Base-by-base conservation (phyloP, 2,888 invertebrate species). In the Priocnemis perturbator region DNA sequence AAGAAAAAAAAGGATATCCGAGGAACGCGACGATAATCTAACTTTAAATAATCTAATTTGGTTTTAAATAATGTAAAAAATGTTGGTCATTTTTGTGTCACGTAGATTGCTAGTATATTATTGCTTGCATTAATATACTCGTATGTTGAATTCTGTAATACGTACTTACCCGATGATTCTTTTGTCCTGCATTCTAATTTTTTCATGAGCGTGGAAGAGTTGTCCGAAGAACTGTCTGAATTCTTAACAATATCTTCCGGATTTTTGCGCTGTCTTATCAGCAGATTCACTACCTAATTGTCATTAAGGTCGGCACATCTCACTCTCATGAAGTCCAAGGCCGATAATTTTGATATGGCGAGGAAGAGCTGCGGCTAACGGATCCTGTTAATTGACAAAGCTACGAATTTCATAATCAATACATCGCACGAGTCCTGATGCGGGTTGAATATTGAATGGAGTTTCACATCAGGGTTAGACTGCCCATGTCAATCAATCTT, bases 201-300 rank as follows among this genome's bases (percentile, higher is more conserved):
- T 80, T 47, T 80, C 71, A 53, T 80, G 71, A 44, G 72, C 56
- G 19, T 72, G 67, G 62, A 77, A 75, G 17, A 70, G 70, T 48
- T 60, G 60, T 2, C 55, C n/a, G n/a, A n/a, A n/a, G n/a, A n/a
- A n/a, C n/a, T n/a, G n/a, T n/a, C n/a, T n/a, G n/a, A n/a, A n/a
- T n/a, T 90, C 77, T 91, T 90, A 59, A 95, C 90, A 44, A 91
- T 91, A 56, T 93, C 92, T 65, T 95, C 94, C 83, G 93, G 95
- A 86, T 98, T 95, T 0, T 95, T 95, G 2, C 97, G 97, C 70
- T 96, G 92, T 82, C 92, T 91, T 53, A 93, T 91, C 9, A 98
- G 90, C 62, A 92, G 90, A 69, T 89, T 89, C 83, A 94, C 93
- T 64, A 97, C 86, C 81, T 95, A 92, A 0, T 89, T 87, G 61